A percentile compares a stretch with the other conserved stretches of the same genome.
Evolutionary conservation across 1,140 invertebrate species (phyloP).

Genomic region (Saccostrea echinata): DNA sequence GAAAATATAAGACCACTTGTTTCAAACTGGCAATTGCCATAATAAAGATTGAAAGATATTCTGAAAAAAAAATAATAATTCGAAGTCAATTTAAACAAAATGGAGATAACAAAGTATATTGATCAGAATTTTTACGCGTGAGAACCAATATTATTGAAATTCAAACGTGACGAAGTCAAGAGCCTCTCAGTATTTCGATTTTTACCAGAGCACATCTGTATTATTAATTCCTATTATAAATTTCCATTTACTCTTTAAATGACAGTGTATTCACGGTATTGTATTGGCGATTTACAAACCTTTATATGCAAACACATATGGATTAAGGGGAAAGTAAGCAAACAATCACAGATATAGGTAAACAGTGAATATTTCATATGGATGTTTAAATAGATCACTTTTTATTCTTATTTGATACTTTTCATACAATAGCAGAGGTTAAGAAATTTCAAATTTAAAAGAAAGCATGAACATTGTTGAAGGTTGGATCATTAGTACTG

Average conservation of each 20-base stretch:
- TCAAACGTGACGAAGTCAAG: slow-evolving; percentile 6
- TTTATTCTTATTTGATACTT: neutral
- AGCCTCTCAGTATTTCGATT: neutral
- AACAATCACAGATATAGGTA: neutral
- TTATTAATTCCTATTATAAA: slow-evolving; percentile 29
- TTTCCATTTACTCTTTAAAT: slow-evolving; percentile 8
- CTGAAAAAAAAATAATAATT: no score
- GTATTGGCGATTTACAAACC: neutral
- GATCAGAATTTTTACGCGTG: neutral
- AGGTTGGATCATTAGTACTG: neutral
- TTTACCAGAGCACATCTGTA: neutral
- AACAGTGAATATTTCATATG: neutral
- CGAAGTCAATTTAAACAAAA: no score
- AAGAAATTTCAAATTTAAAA: neutral
- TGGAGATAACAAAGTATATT: neutral
- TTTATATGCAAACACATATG: slow-evolving; percentile 33
- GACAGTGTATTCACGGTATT: neutral
- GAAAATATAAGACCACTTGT: no score
- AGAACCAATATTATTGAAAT: neutral
- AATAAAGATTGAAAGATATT: no score
- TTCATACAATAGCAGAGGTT: neutral
- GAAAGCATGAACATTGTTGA: neutral
- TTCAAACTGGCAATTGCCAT: no score
- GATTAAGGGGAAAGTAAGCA: slow-evolving; percentile 8
- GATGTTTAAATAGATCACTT: neutral